Evolutionary conservation across 2,113 vertebrate genomes (phyloP), one percentile per base, ranked within the genome.

Genomic region (Bufo bufo): DNA sequence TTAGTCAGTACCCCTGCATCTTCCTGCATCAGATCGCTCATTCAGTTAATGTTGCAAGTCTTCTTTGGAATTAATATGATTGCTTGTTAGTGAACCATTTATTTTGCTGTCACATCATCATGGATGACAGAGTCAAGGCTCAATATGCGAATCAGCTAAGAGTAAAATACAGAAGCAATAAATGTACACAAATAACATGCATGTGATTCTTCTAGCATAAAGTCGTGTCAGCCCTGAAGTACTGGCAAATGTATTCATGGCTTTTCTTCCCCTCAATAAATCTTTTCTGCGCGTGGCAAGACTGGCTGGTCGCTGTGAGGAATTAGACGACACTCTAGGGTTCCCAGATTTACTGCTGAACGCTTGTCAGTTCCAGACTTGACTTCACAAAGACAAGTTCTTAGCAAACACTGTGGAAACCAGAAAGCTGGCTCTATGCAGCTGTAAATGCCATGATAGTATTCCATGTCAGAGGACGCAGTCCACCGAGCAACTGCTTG

Each of bases 311-410:
- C 71, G 14, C 82, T 54, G 79, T 72, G 72, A 75, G 82, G 81
- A 84, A 84, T 78, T 69, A 84, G 87, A 84, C 61, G 45, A 78
- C 72, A 89, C 87, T 89, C 87, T 89, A 50, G 72, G 81, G 87
- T 89, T 89, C 50, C 82, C 66, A 69, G 61, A 78, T 89, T 89
- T 89, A 84, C 72, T 78, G 87, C 82, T 52, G 61, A 83, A 78
- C n/a, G 74, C 59, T 78, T 78, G 87, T 89, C 87, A 89, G 72
- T 89, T 89, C 81, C 87, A 89, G 59, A 84, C 74, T 56, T 89
- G 72, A 83, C 72, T 89, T 78, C 33, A 89, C n/a, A 66, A 89
- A 84, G 59, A 84, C 87, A 84, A 69, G 52, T 87, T 82, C 77
- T 82, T 83, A 52, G 80, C 65, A 56, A 23, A 20, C 54, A 72